Conservation (phyloP, 2,888 invertebrate genomes). For the Timandra comae region DNA sequence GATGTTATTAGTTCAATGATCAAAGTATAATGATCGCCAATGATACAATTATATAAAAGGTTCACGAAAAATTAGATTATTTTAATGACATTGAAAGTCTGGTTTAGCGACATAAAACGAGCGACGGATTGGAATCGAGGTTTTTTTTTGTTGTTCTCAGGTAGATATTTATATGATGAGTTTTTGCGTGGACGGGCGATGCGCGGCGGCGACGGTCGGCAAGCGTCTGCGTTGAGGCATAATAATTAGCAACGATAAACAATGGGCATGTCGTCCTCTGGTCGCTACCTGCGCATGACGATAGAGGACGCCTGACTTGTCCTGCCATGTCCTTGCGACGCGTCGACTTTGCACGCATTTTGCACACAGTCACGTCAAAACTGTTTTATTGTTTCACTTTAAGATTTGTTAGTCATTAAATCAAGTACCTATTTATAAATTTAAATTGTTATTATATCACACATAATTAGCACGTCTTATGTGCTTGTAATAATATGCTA, state of each 20-base stretch:
- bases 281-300: slow-evolving; percentile 72
- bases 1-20: slow-evolving; percentile 47
- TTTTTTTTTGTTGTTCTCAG: slow-evolving; percentile 36
- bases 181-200: slow-evolving; percentile 50
- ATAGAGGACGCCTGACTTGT: slow-evolving; percentile 65
- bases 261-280: slow-evolving; percentile 71
- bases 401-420: no score
- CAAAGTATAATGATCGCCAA: slow-evolving; percentile 33
- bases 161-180: slow-evolving; percentile 42
- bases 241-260: slow-evolving; percentile 74
- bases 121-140: slow-evolving; percentile 17
- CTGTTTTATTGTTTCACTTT: slow-evolving; percentile 9
- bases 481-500: no score
- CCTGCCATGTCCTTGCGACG: slow-evolving; percentile 63
- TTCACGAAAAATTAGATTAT: slow-evolving; percentile 16
- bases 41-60: slow-evolving; percentile 19
- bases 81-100: slow-evolving; percentile 15
- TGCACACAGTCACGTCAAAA: slow-evolving; percentile 26
- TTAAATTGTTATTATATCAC: no score
- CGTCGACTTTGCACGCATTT: slow-evolving; percentile 35
- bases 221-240: slow-evolving; percentile 66
- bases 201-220: slow-evolving; percentile 43
- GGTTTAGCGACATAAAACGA: slow-evolving; percentile 6
- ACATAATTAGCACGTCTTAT: no score
- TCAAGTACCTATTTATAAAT: no score